phyloP scores from a whole-genome alignment of 2,888 invertebrate species.

The Bellardia pandia region DNA sequence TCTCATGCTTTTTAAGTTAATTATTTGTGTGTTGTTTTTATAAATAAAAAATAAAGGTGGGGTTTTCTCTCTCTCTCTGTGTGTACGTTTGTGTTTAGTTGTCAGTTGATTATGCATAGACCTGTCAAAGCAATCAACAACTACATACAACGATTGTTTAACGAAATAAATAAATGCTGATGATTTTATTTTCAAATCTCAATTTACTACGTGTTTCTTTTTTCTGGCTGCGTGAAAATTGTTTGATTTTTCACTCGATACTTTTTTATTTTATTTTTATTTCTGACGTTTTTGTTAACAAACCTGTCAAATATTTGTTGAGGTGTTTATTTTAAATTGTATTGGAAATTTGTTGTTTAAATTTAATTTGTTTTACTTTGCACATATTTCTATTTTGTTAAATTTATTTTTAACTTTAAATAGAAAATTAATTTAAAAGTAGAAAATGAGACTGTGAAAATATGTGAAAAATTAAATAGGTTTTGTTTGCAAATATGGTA shows the following conservation, averaged over 20 bases:
- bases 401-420: not conserved
- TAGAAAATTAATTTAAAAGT: no score
- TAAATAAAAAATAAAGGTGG: conserved; percentile 43
- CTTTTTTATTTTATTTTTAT: not conserved
- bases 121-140: conserved; percentile 64
- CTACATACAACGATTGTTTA: not conserved
- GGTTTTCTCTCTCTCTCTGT: conserved; percentile 26
- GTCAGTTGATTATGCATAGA: conserved; percentile 34
- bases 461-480: no score
- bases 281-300: conserved; percentile 14
- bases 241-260: conserved; percentile 32
- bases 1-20: conserved; percentile 25
- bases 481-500: no score
- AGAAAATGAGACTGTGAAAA: no score
- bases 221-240: not conserved
- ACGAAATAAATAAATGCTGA: conserved; percentile 59
- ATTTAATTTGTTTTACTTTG: not conserved
- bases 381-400: not conserved
- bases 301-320: conserved; percentile 51
- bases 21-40: not conserved
- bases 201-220: conserved; percentile 38
- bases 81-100: not conserved
- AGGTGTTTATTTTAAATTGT: conserved; percentile 44
- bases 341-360: conserved; percentile 1
- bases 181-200: conserved; percentile 66